phyloP scores from a whole-genome alignment of 2,113 vertebrate genomes.

The Amazona guildingii region DNA sequence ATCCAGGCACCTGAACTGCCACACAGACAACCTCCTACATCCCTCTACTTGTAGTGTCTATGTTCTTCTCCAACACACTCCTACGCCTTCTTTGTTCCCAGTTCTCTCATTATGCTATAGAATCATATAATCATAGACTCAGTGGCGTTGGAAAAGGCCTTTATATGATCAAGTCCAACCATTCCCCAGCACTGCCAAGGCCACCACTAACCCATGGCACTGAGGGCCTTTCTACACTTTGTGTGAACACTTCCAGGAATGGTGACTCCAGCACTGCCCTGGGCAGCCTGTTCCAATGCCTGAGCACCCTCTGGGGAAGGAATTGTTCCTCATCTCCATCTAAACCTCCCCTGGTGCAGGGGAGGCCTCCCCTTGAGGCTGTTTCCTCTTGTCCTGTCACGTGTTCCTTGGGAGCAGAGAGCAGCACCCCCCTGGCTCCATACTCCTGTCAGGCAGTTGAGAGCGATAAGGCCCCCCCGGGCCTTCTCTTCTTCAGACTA shows the following conservation, averaged over 20 bases:
- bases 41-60: not conserved
- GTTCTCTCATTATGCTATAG: not conserved
- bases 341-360: not conserved
- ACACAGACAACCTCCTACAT: not conserved
- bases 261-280: not conserved
- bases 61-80: not conserved
- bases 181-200: not conserved
- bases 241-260: not conserved
- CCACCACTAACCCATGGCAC: not conserved
- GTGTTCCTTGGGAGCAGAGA: not conserved
- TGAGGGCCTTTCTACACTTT: not conserved
- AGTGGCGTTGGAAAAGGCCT: not conserved
- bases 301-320: not conserved
- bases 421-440: not conserved
- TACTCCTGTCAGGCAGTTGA: not conserved
- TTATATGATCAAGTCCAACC: not conserved
- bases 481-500: not conserved
- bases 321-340: not conserved
- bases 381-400: too few relatives aligned
- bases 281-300: not conserved
- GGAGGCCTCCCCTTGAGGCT: not conserved
- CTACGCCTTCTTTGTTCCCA: not conserved
- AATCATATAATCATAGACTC: not conserved
- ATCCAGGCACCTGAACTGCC: not conserved
- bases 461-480: not conserved